phyloP scores from a whole-genome alignment of 2,113 vertebrate genomes.

The Chloebia gouldiae region DNA sequence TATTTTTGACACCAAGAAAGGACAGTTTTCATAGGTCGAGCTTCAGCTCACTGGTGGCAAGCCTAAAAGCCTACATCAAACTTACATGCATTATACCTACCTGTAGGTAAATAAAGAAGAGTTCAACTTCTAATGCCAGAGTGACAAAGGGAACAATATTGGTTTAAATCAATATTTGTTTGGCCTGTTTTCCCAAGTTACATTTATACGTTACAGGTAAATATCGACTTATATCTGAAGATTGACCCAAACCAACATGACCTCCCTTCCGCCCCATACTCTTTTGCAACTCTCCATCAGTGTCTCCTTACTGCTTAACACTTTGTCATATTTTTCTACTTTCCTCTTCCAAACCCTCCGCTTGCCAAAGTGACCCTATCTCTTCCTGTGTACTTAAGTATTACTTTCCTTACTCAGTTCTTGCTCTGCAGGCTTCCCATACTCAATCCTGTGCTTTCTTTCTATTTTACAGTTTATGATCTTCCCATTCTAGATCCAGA shows the following conservation, averaged over 20 bases:
- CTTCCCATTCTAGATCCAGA: not conserved
- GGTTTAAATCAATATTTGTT: slow-evolving; percentile 56
- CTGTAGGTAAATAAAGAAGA: slow-evolving; percentile 44
- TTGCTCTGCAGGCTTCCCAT: not conserved
- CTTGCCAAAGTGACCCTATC: not conserved
- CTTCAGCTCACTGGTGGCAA: slow-evolving; percentile 10
- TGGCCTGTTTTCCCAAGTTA: slow-evolving; percentile 15
- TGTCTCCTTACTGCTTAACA: not conserved
- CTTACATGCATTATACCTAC: not conserved
- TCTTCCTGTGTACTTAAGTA: not conserved
- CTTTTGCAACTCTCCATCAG: not conserved
- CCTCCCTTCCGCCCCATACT: not conserved
- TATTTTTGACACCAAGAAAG: slow-evolving; percentile 6
- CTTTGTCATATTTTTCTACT: not conserved
- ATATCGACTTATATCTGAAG: not conserved
- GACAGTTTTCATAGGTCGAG: slow-evolving; percentile 40
- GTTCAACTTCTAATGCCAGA: slow-evolving; percentile 15
- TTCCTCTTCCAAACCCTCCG: not conserved
- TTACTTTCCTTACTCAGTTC: not conserved
- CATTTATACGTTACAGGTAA: slow-evolving; percentile 24
- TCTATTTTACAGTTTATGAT: not conserved
- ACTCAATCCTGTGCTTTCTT: not conserved
- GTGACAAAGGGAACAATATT: slow-evolving; percentile 21
- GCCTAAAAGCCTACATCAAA: slow-evolving; percentile 38
- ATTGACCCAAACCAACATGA: not conserved